Evolutionary conservation across 2,888 invertebrate species (phyloP).

Genomic region (Cryptocephalus primarius): DNA sequence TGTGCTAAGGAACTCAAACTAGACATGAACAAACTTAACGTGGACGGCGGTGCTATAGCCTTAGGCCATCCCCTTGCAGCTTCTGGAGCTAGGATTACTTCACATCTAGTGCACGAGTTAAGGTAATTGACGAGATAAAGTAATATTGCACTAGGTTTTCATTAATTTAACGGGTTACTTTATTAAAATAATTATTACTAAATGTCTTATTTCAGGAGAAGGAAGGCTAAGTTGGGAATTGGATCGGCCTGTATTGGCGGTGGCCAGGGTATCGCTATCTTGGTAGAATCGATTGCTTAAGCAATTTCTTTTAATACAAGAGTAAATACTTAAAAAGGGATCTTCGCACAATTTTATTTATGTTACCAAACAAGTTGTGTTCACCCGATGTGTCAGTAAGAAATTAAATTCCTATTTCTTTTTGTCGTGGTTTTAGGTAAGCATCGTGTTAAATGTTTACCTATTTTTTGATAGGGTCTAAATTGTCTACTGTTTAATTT

Average conservation of each 20-base stretch:
- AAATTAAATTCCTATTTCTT: too few relatives aligned
- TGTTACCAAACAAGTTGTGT: too few relatives aligned
- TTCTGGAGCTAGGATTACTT: slow-evolving; percentile 83
- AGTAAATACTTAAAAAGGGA: too few relatives aligned
- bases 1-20: slow-evolving; percentile 82
- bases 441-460: too few relatives aligned
- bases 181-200: background rate
- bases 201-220: slow-evolving; percentile 47
- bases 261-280: slow-evolving; percentile 92
- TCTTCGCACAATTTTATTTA: too few relatives aligned
- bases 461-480: too few relatives aligned
- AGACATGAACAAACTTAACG: slow-evolving; percentile 79
- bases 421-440: too few relatives aligned
- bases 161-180: background rate
- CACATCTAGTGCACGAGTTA: slow-evolving; percentile 83
- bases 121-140: slow-evolving; percentile 43
- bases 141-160: background rate
- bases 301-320: too few relatives aligned
- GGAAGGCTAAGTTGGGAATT: slow-evolving; percentile 73
- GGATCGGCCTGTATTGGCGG: slow-evolving; percentile 98
- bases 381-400: too few relatives aligned
- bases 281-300: slow-evolving; percentile 51
- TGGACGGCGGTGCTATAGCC: slow-evolving; percentile 93
- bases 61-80: slow-evolving; percentile 94
- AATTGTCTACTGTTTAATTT: too few relatives aligned